Evolutionary conservation across 2,797 vertebrate genomes (phyloP).

Genomic region (Acanthurus tractus): DNA sequence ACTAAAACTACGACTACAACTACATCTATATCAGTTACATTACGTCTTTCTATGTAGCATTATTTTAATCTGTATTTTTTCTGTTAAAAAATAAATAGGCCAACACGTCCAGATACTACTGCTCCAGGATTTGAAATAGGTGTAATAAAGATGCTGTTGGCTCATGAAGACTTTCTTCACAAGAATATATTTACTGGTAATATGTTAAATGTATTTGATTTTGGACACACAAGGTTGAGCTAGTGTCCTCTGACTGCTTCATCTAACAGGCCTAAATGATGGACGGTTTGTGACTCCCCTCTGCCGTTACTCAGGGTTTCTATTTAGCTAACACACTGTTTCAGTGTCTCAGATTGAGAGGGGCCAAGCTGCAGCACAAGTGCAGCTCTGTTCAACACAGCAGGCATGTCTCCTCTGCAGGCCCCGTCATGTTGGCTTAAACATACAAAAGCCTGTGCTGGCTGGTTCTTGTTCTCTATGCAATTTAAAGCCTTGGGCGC

Average conservation of each 20-base stretch:
- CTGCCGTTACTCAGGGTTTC: conserved; percentile 39
- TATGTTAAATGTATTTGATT: background rate
- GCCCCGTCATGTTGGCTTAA: conserved; percentile 63
- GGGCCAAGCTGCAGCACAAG: conserved; percentile 59
- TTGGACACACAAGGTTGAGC: background rate
- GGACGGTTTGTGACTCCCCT: background rate
- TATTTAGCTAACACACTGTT: conserved; percentile 53
- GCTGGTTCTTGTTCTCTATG: conserved; percentile 43
- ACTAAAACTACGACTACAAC: background rate
- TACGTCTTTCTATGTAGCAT: background rate
- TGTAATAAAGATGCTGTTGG: background rate
- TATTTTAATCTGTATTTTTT: background rate
- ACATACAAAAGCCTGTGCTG: conserved; percentile 63
- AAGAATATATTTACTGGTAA: background rate
- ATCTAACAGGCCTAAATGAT: background rate
- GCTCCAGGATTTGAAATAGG: too few species aligned
- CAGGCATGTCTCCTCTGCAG: conserved; percentile 59
- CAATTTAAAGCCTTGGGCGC: conserved; percentile 31
- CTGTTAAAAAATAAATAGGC: background rate
- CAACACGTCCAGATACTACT: background rate
- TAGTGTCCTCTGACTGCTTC: background rate
- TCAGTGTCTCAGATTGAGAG: conserved; percentile 58
- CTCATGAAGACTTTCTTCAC: background rate
- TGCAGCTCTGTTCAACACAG: conserved; percentile 64
- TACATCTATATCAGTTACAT: background rate